Conservation (phyloP, 2,888 invertebrate genomes). For the Orchesellides sinensis region DNA sequence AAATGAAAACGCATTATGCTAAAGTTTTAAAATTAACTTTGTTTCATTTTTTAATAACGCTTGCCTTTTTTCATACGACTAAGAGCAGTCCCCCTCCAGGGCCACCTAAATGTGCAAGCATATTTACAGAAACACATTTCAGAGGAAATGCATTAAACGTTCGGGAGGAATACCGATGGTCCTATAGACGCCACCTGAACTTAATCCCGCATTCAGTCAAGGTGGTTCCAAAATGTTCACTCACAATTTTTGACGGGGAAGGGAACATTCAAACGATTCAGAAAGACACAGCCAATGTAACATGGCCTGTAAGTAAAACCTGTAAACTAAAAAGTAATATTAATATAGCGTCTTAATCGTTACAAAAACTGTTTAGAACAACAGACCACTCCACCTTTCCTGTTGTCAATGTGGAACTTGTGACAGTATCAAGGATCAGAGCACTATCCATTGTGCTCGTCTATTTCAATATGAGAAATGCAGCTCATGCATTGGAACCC, state of each 20-base stretch:
- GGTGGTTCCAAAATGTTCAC: neutral
- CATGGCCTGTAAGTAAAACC: neutral
- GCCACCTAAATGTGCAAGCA: neutral
- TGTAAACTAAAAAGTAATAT: neutral
- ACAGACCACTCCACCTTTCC: neutral
- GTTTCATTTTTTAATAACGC: neutral
- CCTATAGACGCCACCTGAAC: neutral
- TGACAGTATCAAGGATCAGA: neutral
- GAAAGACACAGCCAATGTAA: neutral
- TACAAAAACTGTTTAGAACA: neutral
- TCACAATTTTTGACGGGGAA: neutral
- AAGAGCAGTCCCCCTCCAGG: neutral
- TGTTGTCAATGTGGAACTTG: slow-evolving; percentile 17
- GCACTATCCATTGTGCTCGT: neutral
- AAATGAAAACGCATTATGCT: no score
- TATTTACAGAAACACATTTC: neutral
- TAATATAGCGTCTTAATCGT: no score
- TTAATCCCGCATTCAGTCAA: neutral
- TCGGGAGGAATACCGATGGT: neutral
- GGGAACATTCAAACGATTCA: slow-evolving; percentile 3
- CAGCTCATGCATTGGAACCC: slow-evolving; percentile 2
- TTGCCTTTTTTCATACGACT: neutral
- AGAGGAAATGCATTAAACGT: neutral
- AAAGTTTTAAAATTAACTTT: neutral
- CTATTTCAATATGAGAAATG: slow-evolving; percentile 12